Evolutionary conservation across 2,113 vertebrate species (phyloP).

Genomic region (Dicerorhinus sumatrensis): DNA sequence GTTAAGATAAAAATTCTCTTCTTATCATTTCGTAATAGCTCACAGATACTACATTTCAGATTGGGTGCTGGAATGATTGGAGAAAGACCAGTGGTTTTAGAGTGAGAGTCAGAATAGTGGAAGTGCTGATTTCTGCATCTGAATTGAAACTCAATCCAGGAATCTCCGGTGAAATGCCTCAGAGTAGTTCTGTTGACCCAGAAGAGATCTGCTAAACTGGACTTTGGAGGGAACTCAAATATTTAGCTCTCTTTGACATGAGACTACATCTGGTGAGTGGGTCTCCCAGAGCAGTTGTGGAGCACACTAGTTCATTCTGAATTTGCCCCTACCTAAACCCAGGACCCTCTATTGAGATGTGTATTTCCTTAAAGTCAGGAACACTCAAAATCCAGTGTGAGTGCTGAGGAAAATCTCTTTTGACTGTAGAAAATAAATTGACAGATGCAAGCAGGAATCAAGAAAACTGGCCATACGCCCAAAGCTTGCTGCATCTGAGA

Average conservation of each 20-base stretch:
- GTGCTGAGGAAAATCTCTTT: background rate
- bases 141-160: background rate
- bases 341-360: too few relatives aligned
- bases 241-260: background rate
- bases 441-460: too few relatives aligned
- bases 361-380: background rate
- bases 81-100: too few relatives aligned
- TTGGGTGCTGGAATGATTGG: fast-evolving
- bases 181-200: background rate
- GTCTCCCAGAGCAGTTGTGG: too few relatives aligned
- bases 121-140: background rate
- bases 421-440: background rate
- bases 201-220: too few relatives aligned
- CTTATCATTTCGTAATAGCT: background rate
- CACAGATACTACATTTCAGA: fast-evolving
- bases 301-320: background rate
- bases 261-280: fast-evolving
- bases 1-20: background rate
- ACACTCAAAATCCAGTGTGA: background rate
- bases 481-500: too few relatives aligned
- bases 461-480: fast-evolving
- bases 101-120: fast-evolving
- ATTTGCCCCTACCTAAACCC: background rate
- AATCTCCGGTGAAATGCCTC: background rate
- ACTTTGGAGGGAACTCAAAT: background rate